phyloP scores from a whole-genome alignment of 2,113 vertebrate genomes.

The Stegostoma tigrinum region DNA sequence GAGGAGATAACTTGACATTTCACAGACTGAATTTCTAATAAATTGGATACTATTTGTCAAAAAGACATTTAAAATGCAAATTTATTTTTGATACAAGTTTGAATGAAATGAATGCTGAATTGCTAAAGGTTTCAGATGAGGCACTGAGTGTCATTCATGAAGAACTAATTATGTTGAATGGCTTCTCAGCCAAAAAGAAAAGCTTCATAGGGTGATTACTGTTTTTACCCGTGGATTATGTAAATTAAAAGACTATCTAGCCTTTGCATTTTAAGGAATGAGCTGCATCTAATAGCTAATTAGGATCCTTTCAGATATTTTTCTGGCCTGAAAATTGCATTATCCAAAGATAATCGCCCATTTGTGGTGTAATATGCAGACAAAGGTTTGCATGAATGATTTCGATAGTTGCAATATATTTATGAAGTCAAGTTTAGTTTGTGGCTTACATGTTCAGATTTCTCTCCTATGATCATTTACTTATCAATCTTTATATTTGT shows the following conservation, averaged over 20 bases:
- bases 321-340: constrained; percentile 21
- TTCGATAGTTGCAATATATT: neutral
- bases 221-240: constrained; percentile 23
- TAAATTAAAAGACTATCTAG: constrained; percentile 19
- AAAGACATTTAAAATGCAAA: constrained; percentile 36
- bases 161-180: constrained; percentile 29
- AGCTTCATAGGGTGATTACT: constrained; percentile 20
- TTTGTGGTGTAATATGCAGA: constrained; percentile 26
- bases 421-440: constrained; percentile 27
- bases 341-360: constrained; percentile 20
- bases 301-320: neutral
- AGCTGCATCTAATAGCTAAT: constrained; percentile 24
- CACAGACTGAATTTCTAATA: neutral
- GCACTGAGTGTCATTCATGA: constrained; percentile 12
- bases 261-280: constrained; percentile 28
- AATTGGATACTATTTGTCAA: constrained; percentile 23
- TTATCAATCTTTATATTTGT: neutral
- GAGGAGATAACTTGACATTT: constrained; percentile 35
- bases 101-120: constrained; percentile 10
- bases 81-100: constrained; percentile 26
- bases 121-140: constrained; percentile 20
- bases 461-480: neutral
- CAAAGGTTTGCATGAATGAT: constrained; percentile 3
- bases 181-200: constrained; percentile 25
- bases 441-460: neutral